Conservation (phyloP, 2,113 vertebrate genomes). For the Dascyllus trimaculatus region DNA sequence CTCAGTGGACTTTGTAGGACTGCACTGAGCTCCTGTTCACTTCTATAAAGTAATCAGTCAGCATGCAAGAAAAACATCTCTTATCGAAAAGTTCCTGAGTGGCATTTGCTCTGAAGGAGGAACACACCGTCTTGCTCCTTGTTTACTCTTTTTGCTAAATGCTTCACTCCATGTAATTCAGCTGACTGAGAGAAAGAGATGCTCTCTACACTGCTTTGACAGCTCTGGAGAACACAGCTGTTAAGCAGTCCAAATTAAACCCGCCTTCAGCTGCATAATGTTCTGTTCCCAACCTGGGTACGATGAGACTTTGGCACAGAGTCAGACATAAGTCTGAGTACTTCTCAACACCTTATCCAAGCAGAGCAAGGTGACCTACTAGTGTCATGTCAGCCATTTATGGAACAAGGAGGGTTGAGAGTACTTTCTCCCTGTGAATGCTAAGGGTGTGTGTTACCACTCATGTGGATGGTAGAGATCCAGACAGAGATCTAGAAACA, state of each 20-base stretch:
- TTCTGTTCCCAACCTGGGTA: conserved; percentile 70
- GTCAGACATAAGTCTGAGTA: conserved; percentile 51
- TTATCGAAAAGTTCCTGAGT: conserved; percentile 42
- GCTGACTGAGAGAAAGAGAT: conserved; percentile 38
- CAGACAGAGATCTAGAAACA: not conserved
- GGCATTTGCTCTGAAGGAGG: conserved; percentile 39
- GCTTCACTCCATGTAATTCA: conserved; percentile 17
- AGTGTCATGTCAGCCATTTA: conserved; percentile 54
- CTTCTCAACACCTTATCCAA: conserved; percentile 52
- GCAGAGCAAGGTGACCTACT: conserved; percentile 69
- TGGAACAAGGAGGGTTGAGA: conserved; percentile 19
- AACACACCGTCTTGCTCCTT: conserved; percentile 58
- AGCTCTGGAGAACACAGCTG: conserved; percentile 58
- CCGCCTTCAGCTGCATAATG: conserved; percentile 58
- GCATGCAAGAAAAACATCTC: conserved; percentile 8
- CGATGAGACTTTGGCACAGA: conserved; percentile 46
- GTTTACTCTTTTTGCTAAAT: conserved; percentile 27
- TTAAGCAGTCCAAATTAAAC: conserved; percentile 66
- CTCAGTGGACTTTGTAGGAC: not conserved
- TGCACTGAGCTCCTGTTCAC: not conserved
- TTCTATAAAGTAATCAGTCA: not conserved
- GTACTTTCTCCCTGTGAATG: conserved; percentile 8
- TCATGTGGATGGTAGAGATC: not conserved
- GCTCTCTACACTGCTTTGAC: conserved; percentile 51
- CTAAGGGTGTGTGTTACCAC: not conserved